Percentiles rank a stretch among this genome's conserved stretches.
Conservation (phyloP, 1,140 invertebrate species). For the Heliothis subflexa region DNA sequence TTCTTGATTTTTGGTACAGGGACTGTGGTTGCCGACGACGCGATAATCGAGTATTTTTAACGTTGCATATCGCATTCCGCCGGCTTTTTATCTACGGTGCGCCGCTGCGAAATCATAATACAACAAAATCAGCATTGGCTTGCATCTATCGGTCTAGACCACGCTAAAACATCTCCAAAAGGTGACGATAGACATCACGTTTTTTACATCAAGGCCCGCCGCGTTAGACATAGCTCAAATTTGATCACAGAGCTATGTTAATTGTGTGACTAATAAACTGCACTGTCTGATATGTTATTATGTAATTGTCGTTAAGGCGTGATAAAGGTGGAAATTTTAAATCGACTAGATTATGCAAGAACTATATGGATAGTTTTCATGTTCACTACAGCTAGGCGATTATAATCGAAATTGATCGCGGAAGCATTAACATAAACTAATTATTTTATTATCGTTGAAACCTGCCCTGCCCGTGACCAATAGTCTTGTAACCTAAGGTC, state of each 20-base stretch:
- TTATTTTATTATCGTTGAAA: slow-evolving; percentile 43
- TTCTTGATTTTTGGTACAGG: slow-evolving; percentile 41
- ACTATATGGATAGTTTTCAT: neutral
- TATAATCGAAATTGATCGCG: slow-evolving; percentile 26
- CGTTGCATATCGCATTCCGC: slow-evolving; percentile 62
- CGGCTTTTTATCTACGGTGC: slow-evolving; percentile 55
- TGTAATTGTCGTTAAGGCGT: slow-evolving; percentile 17
- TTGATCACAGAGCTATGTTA: slow-evolving; percentile 50
- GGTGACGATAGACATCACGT: slow-evolving; percentile 24
- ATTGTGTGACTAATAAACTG: slow-evolving; percentile 47
- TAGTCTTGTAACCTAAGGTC: slow-evolving; percentile 46
- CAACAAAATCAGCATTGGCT: slow-evolving; percentile 50
- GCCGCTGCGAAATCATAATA: slow-evolving; percentile 48
- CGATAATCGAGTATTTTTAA: slow-evolving; percentile 70
- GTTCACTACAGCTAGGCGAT: neutral
- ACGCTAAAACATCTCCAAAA: slow-evolving; percentile 30
- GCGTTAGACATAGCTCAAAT: slow-evolving; percentile 19
- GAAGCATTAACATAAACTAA: slow-evolving; percentile 34
- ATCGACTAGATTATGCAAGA: neutral
- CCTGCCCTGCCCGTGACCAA: slow-evolving; percentile 31
- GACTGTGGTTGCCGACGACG: slow-evolving; percentile 50
- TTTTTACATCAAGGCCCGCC: slow-evolving; percentile 40
- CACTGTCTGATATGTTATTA: slow-evolving; percentile 22
- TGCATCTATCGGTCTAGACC: slow-evolving; percentile 45
- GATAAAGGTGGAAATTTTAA: slow-evolving; percentile 19